Percentiles rank a stretch among this genome's conserved stretches.
Conservation (phyloP, 2,797 vertebrate species). For the Cynopterus sphinx region DNA sequence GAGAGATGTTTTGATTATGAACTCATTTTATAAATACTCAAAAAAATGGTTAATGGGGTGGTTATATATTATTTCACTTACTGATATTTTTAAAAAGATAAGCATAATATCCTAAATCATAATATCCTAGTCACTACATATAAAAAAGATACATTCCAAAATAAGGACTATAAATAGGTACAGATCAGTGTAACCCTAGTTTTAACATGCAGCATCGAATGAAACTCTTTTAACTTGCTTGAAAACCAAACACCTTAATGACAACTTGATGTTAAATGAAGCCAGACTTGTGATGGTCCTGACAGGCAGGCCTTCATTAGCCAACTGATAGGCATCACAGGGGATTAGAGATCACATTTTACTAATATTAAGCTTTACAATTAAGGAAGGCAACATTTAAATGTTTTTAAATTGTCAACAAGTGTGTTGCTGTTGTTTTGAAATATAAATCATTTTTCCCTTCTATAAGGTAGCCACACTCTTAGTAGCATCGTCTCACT, state of each 20-base stretch:
- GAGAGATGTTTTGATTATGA: not conserved
- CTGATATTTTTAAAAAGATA: slow-evolving; percentile 23
- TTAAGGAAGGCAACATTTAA: not conserved
- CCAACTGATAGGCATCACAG: not conserved
- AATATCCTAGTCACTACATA: not conserved
- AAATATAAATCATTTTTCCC: not conserved
- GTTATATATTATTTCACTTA: not conserved
- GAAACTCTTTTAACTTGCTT: not conserved
- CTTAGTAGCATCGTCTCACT: not conserved
- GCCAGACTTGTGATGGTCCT: not conserved
- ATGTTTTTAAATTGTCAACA: not conserved
- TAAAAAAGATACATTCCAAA: not conserved
- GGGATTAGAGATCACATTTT: not conserved
- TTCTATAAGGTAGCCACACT: not conserved
- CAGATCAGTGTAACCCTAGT: not conserved
- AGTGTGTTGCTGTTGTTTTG: not conserved
- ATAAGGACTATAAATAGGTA: not conserved
- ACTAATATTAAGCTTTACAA: not conserved
- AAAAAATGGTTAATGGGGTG: not conserved
- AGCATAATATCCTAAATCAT: not conserved
- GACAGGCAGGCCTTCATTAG: not conserved
- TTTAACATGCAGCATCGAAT: not conserved
- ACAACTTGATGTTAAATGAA: not conserved
- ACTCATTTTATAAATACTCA: not conserved
- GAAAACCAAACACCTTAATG: not conserved